These are phyloP conservation scores for Biston betularia DNA, from an alignment of 2,888 invertebrate genomes.

Conservation along the genomic window DNA sequence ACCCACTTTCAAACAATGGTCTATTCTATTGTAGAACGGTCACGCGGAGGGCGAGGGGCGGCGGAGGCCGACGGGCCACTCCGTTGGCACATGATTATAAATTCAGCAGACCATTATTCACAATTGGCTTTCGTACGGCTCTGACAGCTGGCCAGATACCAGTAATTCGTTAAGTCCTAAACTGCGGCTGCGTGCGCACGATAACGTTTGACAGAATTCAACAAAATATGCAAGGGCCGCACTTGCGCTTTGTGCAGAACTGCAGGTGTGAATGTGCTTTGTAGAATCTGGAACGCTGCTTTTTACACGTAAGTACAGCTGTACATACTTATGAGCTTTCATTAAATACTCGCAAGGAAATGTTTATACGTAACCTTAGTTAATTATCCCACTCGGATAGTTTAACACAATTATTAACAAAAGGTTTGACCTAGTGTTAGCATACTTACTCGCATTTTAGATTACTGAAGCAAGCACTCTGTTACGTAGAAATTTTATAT, in stretches of 20 bases:
- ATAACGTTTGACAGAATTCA: slow-evolving; percentile 75
- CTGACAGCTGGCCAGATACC: slow-evolving; percentile 71
- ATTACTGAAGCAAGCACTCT: too few relatives aligned
- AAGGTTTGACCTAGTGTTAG: not conserved
- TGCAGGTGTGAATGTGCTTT: slow-evolving; percentile 31
- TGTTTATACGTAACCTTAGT: not conserved
- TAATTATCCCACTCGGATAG: not conserved
- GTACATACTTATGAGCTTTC: slow-evolving; percentile 18
- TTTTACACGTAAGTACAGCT: slow-evolving; percentile 13
- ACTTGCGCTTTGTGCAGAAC: slow-evolving; percentile 28
- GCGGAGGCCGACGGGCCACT: slow-evolving; percentile 22
- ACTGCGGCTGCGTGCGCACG: slow-evolving; percentile 76
- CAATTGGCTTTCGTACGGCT: slow-evolving; percentile 75
- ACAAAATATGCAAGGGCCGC: slow-evolving; percentile 62
- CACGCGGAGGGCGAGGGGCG: slow-evolving; percentile 35
- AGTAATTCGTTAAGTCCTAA: slow-evolving; percentile 78
- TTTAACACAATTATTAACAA: slow-evolving; percentile 7
- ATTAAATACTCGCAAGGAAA: slow-evolving; percentile 18
- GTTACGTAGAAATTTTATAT: too few relatives aligned
- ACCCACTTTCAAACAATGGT: slow-evolving; percentile 46
- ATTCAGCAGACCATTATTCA: slow-evolving; percentile 68
- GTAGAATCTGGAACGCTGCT: slow-evolving; percentile 15
- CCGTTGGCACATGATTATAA: slow-evolving; percentile 49
- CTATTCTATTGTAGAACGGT: slow-evolving; percentile 44
- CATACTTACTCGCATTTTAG: too few relatives aligned